Percentiles rank a stretch among this genome's conserved stretches.
Evolutionary conservation across 2,888 invertebrate genomes (phyloP).

Genomic region (Drosophila flavopinicola): DNA sequence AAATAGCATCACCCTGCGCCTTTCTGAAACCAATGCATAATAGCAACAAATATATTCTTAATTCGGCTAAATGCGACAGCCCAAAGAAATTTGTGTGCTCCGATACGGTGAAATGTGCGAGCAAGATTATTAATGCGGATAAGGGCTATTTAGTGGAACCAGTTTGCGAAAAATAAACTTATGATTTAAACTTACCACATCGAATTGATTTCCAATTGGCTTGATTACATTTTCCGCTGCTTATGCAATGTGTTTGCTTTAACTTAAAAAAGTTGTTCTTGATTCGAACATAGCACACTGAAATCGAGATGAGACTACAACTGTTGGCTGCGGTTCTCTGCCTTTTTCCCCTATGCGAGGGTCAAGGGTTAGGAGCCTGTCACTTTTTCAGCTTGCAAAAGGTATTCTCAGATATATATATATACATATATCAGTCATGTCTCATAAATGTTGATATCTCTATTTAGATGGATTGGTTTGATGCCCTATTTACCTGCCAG

Average conservation of each 20-base stretch:
- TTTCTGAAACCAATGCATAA: background rate
- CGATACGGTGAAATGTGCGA: background rate
- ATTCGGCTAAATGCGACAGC: background rate
- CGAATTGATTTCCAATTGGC: constrained; percentile 8
- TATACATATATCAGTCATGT: too few relatives aligned
- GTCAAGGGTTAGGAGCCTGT: constrained; percentile 18
- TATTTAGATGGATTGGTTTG: constrained; percentile 26
- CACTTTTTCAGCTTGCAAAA: constrained; percentile 30
- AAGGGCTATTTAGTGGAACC: background rate
- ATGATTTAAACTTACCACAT: background rate
- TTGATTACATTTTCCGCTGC: background rate
- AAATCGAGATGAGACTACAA: constrained; percentile 15
- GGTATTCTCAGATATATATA: constrained; percentile 24
- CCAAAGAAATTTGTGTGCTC: background rate
- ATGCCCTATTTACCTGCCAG: constrained; percentile 33
- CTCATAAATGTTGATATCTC: too few relatives aligned
- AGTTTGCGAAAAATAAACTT: background rate
- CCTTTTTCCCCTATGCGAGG: background rate
- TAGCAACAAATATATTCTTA: background rate
- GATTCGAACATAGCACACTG: background rate
- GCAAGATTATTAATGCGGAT: background rate
- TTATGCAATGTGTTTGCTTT: background rate
- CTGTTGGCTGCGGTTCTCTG: background rate
- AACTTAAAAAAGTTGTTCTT: background rate
- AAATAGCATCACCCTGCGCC: background rate